Evolutionary conservation across 2,888 invertebrate genomes (phyloP).

Genomic region (Agrotis exclamationis): DNA sequence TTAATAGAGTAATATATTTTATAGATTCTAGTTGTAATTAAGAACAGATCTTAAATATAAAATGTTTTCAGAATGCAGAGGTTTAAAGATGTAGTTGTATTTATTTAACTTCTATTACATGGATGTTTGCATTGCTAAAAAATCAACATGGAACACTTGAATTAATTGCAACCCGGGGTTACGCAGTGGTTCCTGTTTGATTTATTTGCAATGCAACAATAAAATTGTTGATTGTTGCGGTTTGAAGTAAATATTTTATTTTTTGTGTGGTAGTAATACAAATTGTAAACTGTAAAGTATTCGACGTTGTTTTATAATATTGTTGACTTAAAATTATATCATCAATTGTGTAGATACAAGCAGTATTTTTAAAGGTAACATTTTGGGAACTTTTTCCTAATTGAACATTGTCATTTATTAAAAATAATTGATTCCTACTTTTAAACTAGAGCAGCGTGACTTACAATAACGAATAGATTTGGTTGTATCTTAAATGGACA

Average conservation of each 20-base stretch:
- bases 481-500: slow-evolving; percentile 53
- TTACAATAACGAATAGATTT: slow-evolving; percentile 55
- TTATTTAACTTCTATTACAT: slow-evolving; percentile 76
- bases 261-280: slow-evolving; percentile 77
- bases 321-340: slow-evolving; percentile 71
- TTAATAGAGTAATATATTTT: slow-evolving; percentile 91
- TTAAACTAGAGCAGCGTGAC: slow-evolving; percentile 61
- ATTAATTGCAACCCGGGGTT: slow-evolving; percentile 30
- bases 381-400: slow-evolving; percentile 56
- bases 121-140: slow-evolving; percentile 66
- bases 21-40: slow-evolving; percentile 87
- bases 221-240: slow-evolving; percentile 81
- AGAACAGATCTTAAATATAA: slow-evolving; percentile 85
- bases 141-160: slow-evolving; percentile 59
- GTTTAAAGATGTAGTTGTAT: slow-evolving; percentile 83
- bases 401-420: slow-evolving; percentile 46
- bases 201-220: slow-evolving; percentile 69
- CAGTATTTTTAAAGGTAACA: slow-evolving; percentile 68
- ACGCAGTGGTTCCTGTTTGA: slow-evolving; percentile 54
- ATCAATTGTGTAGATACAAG: slow-evolving; percentile 60
- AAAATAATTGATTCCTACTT: slow-evolving; percentile 55
- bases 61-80: slow-evolving; percentile 85
- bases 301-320: slow-evolving; percentile 73
- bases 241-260: slow-evolving; percentile 79
- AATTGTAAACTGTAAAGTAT: slow-evolving; percentile 72